These are phyloP conservation scores for Buathra laborator DNA, from an alignment of 2,888 invertebrate species.

Conservation along the genomic window DNA sequence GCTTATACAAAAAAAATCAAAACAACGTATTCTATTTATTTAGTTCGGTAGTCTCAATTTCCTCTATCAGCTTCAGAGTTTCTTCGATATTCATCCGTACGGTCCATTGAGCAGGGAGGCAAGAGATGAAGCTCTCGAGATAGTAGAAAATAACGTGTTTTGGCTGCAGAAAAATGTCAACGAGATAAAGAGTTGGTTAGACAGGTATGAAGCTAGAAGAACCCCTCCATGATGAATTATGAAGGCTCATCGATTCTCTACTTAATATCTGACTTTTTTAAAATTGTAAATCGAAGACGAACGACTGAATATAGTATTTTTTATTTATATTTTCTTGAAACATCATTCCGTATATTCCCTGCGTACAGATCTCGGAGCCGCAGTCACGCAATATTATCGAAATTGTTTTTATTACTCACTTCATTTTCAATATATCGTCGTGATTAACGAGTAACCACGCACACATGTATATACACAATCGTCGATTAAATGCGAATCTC, in stretches of 20 bases:
- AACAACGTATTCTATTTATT: too few relatives aligned
- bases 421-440: neutral
- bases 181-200: conserved; percentile 27
- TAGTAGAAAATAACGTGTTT: conserved; percentile 37
- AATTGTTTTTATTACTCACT: neutral
- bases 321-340: neutral
- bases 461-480: neutral
- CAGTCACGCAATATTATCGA: neutral
- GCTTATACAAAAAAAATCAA: conserved; percentile 6
- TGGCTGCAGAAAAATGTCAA: conserved; percentile 54
- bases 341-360: neutral
- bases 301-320: neutral
- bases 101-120: neutral
- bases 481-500: neutral
- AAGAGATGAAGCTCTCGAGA: conserved; percentile 53
- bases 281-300: neutral
- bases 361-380: neutral
- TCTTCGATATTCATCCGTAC: conserved; percentile 39
- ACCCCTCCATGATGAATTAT: neutral
- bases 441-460: neutral
- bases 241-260: neutral
- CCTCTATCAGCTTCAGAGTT: conserved; percentile 19
- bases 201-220: neutral
- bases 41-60: neutral
- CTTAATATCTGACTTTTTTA: too few relatives aligned